Evolutionary conservation across 1,140 invertebrate species (phyloP), one percentile per base, ranked within the genome.

Genomic region (Periplaneta americana): DNA sequence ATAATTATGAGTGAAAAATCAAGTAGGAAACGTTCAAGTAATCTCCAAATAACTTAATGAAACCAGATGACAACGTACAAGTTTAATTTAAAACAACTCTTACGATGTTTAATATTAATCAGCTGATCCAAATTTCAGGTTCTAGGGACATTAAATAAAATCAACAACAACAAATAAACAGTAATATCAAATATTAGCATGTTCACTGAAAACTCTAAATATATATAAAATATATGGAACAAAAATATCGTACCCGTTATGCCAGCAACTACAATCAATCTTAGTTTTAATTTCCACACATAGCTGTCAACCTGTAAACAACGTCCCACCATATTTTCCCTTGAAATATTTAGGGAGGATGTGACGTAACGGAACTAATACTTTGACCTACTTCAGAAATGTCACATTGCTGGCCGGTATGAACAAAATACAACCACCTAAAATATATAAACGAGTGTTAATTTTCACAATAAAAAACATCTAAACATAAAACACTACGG

Each of bases 281-380:
- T 36, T 34, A 81, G 11, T 9, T 34, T 28, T 22, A 81, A 75
- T 15, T 33, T 75, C 80, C 66, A 80, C 31, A 80, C 48, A 35
- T 35, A 34, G 36, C 48, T 74, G 57, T 74, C 48, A 6, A 11
- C 6, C 17, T 76, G 75, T 81, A 81, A 77, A 81, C 80, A 81
- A 81, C 17, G 75, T 34, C 31, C 80, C 80, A 81, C 74, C 80
- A 81, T 81, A 77, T 81, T 81, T 76, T 39, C 80, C 79, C 79
- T 28, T 37, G n/a, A 34, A 34, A n/a, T 36, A 34, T 31, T 15
- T 28, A 36, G 11, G 33, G 36, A 36, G 76, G 33, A 36, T n/a
- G n/a, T 36, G 76, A 78, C 36, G 75, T 1, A 34, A 33, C 75
- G 75, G 75, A 33, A 34, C 22, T 75, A n/a, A 34, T 34, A 32